Percentiles rank a stretch among this genome's conserved stretches.
Conservation (phyloP, 1,140 invertebrate genomes). For the Paraescarpia echinospica region DNA sequence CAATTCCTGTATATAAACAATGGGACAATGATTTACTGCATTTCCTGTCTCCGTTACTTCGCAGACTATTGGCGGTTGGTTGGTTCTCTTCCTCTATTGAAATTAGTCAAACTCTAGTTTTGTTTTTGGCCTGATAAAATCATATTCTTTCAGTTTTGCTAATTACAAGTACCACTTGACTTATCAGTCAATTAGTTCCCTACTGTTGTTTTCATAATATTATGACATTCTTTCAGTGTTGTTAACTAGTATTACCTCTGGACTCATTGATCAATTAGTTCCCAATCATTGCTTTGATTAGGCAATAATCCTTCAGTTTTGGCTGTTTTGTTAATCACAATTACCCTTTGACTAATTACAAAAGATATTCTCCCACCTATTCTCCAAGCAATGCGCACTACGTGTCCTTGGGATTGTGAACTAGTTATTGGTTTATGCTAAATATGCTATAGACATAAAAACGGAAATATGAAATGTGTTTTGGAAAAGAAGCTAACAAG, state of each 20-base stretch:
- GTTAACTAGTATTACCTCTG: no score
- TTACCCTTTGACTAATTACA: background rate
- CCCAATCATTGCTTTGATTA: no score
- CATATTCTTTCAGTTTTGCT: background rate
- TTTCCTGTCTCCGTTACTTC: background rate
- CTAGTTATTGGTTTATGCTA: background rate
- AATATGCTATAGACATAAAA: background rate
- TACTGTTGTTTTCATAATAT: no score
- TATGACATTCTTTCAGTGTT: no score
- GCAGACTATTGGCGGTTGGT: background rate
- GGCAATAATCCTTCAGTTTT: no score
- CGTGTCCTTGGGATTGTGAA: background rate
- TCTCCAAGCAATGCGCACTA: background rate
- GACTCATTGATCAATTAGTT: no score
- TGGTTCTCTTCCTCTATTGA: background rate
- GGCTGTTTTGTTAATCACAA: background rate
- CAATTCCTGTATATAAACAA: background rate
- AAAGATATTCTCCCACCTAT: no score
- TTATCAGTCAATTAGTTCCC: no score
- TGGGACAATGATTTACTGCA: background rate
- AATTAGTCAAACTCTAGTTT: background rate
- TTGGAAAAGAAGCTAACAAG: background rate
- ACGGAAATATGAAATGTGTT: background rate
- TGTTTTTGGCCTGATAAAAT: background rate
- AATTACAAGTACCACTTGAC: background rate